Conservation (phyloP, 1,140 invertebrate species). For the Apolygus lucorum region DNA sequence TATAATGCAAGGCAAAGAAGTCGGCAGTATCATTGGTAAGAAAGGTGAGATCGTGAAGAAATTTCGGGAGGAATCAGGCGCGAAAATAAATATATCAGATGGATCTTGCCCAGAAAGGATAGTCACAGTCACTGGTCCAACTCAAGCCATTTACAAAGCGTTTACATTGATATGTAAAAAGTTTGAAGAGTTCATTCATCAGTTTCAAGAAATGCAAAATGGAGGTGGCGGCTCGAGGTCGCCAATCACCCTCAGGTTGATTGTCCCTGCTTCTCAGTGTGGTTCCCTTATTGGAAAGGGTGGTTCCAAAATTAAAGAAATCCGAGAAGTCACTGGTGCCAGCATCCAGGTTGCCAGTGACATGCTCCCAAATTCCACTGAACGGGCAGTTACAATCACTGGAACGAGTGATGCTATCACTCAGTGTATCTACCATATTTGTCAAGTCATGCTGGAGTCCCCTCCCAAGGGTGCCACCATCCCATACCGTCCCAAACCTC, state of each 20-base stretch:
- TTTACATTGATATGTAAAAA: slow-evolving; percentile 99
- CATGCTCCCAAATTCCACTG: slow-evolving; percentile 98
- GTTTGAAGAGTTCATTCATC: slow-evolving; percentile 73
- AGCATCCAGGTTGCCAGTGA: slow-evolving; percentile 94
- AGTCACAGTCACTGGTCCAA: slow-evolving; percentile 95
- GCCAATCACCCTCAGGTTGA: slow-evolving; percentile 85
- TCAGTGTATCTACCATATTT: slow-evolving; percentile 98
- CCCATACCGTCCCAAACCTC: slow-evolving; percentile 96
- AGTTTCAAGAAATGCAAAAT: slow-evolving; percentile 66
- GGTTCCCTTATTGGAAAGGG: slow-evolving; percentile 96
- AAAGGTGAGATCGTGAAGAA: slow-evolving; percentile 96
- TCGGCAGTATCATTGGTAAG: slow-evolving; percentile 98
- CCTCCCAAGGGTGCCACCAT: slow-evolving; percentile 98
- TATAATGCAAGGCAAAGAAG: slow-evolving; percentile 99
- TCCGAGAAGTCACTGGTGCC: slow-evolving; percentile 83
- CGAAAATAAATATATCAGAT: slow-evolving; percentile 86
- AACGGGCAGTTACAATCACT: slow-evolving; percentile 95
- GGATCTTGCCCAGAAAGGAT: slow-evolving; percentile 89
- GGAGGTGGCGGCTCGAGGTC: slow-evolving; percentile 59
- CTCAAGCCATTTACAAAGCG: slow-evolving; percentile 94
- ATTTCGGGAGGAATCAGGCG: slow-evolving; percentile 91
- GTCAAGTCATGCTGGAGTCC: slow-evolving; percentile 98
- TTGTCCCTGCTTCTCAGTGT: slow-evolving; percentile 98
- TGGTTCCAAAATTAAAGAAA: slow-evolving; percentile 90
- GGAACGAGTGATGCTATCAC: slow-evolving; percentile 96